Percentiles rank a stretch among this genome's conserved stretches.
Conservation (phyloP, 2,797 vertebrate species). For the Avahi laniger region DNA sequence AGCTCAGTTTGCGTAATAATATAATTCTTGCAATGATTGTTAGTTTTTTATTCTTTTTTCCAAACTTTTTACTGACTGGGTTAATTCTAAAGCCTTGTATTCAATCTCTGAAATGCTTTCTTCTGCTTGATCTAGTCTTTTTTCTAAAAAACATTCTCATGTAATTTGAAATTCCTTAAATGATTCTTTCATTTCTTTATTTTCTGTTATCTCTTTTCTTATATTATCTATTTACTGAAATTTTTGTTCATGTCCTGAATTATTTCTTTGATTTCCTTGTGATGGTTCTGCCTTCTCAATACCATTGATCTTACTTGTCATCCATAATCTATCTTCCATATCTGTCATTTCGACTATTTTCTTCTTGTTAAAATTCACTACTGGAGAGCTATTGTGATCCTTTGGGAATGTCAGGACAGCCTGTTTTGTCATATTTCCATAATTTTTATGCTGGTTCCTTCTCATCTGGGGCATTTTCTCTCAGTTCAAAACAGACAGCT, state of each 20-base stretch:
- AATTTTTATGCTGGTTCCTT: neutral
- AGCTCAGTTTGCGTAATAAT: no score
- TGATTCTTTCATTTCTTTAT: neutral
- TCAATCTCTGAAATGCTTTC: no score
- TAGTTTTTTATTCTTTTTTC: no score
- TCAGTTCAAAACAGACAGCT: neutral
- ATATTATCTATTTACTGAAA: neutral
- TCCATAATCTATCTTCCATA: neutral
- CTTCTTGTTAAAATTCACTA: neutral
- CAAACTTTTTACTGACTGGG: no score
- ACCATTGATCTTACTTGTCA: neutral
- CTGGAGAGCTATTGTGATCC: neutral
- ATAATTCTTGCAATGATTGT: no score
- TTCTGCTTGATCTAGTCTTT: no score
- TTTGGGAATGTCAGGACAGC: neutral
- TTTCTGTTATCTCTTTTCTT: neutral
- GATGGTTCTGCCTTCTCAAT: neutral
- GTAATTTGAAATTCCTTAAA: no score
- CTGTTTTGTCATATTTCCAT: neutral
- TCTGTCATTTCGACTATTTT: neutral
- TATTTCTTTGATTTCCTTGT: neutral
- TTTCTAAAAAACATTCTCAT: no score
- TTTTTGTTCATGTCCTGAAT: neutral
- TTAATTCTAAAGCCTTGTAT: no score
- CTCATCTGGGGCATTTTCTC: neutral